A percentile compares a stretch with the other conserved stretches of the same genome.
These are phyloP conservation scores for Neoarius graeffei DNA, from an alignment of 2,113 vertebrate species.

Conservation along the genomic window DNA sequence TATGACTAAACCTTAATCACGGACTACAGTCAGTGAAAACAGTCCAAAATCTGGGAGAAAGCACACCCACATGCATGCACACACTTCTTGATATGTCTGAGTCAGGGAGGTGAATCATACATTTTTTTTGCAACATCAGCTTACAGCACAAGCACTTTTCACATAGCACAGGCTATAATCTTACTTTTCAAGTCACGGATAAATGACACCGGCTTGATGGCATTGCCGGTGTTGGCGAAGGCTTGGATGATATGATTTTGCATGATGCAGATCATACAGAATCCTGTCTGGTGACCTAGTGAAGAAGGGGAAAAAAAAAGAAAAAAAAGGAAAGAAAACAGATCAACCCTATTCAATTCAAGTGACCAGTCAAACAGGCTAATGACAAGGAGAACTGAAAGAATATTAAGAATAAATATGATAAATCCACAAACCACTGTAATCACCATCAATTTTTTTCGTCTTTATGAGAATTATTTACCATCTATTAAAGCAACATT, in stretches of 20 bases:
- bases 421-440: too few species aligned
- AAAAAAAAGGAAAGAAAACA: neutral
- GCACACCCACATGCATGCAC: neutral
- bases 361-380: neutral
- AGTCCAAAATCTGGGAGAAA: neutral
- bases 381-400: too few species aligned
- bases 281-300: slow-evolving; percentile 88
- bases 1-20: slow-evolving; percentile 40
- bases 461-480: too few species aligned
- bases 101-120: neutral
- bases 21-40: slow-evolving; percentile 10
- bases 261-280: slow-evolving; percentile 97
- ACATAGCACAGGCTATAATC: slow-evolving; percentile 47
- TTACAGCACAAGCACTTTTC: neutral
- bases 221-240: slow-evolving; percentile 91
- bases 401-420: too few species aligned
- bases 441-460: too few species aligned
- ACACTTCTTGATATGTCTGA: slow-evolving; percentile 13
- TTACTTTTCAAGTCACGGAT: slow-evolving; percentile 94
- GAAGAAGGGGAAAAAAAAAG: neutral
- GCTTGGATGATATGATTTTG: slow-evolving; percentile 93
- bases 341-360: neutral
- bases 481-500: neutral
- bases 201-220: slow-evolving; percentile 91
- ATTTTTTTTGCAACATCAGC: neutral